Base-by-base conservation (phyloP, 2,888 invertebrate genomes). In the Siphlonurus alternatus region DNA sequence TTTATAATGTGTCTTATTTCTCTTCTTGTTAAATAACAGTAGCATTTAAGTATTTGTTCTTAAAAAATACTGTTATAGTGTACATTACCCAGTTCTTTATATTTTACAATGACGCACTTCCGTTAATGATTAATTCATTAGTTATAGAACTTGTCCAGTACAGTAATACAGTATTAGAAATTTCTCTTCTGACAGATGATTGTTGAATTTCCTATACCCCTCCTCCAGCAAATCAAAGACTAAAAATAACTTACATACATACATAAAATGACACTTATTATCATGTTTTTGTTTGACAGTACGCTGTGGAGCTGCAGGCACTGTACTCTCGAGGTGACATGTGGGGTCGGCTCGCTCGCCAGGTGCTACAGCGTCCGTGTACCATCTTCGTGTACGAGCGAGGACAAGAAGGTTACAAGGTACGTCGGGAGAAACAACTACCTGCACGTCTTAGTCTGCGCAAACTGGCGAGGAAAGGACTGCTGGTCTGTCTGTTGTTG, bases 381-480 rank as follows among this genome's bases (percentile, higher is more conserved):
- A 80, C 80, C 1, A 81, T 85, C 60, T 80, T 82, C 65, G 79
- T 78, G 7, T 82, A 84, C 66, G 81, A 84, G 23, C 87, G 87
- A 71, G 70, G 75, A 61, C 79, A 77, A n/a, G 67, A 70, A 68
- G 80, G 81, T 66, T 78, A 80, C 66, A 81, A 83, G 38, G 79
- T 78, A 19, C 75, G 83, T 15, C 77, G 80, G 15, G 77, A 79
- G 59, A 77, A 78, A 66, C 76, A 80, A 23, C 74, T 89, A 59
- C 86, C 87, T 0, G 83, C 89, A 1, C 76, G 89, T 61, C 69
- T 89, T 7, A 85, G 85, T 61, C 74, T 90, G 61, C 79, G 91
- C 54, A 76, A 79, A 61, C 76, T 87, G 19, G 89, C 87, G 2
- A 83, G 83, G 62, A 82, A 86, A 68, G 78, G 79, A 53, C 81